phyloP scores from a whole-genome alignment of 2,797 vertebrate genomes.

The Psittacula echo region DNA sequence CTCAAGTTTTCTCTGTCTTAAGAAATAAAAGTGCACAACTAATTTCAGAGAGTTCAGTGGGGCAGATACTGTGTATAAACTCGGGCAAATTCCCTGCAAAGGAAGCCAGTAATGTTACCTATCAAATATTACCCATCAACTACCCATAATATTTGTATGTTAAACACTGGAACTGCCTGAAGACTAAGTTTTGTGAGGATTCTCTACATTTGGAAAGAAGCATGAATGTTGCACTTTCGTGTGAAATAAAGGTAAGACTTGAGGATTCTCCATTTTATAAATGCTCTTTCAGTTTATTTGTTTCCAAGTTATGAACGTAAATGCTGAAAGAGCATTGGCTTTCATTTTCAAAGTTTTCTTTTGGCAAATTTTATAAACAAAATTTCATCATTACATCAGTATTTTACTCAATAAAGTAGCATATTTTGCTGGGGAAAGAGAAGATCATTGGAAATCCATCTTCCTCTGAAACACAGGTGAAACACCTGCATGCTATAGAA shows the following conservation, averaged over 20 bases:
- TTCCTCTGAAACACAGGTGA: background rate
- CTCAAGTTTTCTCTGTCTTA: background rate
- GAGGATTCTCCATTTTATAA: background rate
- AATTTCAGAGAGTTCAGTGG: background rate
- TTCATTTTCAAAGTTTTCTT: background rate
- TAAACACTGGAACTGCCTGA: background rate
- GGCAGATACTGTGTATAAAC: background rate
- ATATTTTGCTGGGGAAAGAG: background rate
- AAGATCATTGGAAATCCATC: background rate
- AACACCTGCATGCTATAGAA: background rate
- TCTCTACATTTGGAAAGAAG: background rate
- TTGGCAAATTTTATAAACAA: background rate
- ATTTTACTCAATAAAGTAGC: background rate
- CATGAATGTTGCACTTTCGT: background rate
- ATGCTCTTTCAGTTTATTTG: background rate
- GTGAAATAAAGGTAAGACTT: background rate
- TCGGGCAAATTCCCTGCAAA: background rate
- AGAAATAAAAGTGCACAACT: background rate
- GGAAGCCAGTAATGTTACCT: background rate
- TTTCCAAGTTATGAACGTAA: background rate
- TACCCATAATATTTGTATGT: background rate
- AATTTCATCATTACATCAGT: background rate
- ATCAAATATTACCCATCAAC: background rate
- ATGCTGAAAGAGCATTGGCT: background rate
- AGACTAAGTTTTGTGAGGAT: background rate